Evolutionary conservation across 2,888 invertebrate genomes (phyloP).

Genomic region (Oxyscelio sp.): DNA sequence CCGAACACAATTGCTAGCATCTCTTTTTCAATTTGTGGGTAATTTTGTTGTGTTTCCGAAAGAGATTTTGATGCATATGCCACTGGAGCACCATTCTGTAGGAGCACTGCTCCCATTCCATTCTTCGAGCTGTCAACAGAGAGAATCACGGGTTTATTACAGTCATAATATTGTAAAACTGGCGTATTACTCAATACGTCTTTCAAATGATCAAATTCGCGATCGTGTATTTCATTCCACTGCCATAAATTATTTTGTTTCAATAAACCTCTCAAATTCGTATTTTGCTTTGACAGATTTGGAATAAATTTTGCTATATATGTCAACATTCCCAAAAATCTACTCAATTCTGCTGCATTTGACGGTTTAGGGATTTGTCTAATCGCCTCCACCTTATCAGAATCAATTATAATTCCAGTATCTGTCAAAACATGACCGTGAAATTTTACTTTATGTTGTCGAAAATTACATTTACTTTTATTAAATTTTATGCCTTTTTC

Average conservation of each 20-base stretch:
- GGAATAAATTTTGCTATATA: slow-evolving; percentile 75
- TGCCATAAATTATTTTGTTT: slow-evolving; percentile 61
- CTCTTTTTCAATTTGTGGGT: slow-evolving; percentile 75
- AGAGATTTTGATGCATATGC: slow-evolving; percentile 78
- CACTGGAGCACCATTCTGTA: slow-evolving; percentile 82
- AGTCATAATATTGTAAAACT: slow-evolving; percentile 76
- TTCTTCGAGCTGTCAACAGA: slow-evolving; percentile 76
- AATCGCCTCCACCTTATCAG: slow-evolving; percentile 71
- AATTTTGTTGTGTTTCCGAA: slow-evolving; percentile 56
- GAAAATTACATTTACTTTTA: slow-evolving; percentile 72
- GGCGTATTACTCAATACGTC: slow-evolving; percentile 6
- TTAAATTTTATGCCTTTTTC: slow-evolving; percentile 74
- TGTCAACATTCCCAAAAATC: slow-evolving; percentile 74
- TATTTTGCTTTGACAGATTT: slow-evolving; percentile 63
- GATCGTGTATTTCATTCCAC: slow-evolving; percentile 53
- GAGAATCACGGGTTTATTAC: slow-evolving; percentile 72
- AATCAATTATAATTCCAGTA: slow-evolving; percentile 13
- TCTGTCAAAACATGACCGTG: slow-evolving; percentile 75
- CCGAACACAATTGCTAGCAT: slow-evolving; percentile 72
- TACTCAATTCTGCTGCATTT: slow-evolving; percentile 48
- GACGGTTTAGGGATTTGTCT: slow-evolving; percentile 42
- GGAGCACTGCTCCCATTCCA: slow-evolving; percentile 80
- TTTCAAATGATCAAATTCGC: neutral
- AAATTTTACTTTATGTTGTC: slow-evolving; percentile 76
- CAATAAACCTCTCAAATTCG: slow-evolving; percentile 53